Evolutionary conservation across 2,113 vertebrate genomes (phyloP), one percentile per base, ranked within the genome.

Genomic region (Ammodytes dubius): DNA sequence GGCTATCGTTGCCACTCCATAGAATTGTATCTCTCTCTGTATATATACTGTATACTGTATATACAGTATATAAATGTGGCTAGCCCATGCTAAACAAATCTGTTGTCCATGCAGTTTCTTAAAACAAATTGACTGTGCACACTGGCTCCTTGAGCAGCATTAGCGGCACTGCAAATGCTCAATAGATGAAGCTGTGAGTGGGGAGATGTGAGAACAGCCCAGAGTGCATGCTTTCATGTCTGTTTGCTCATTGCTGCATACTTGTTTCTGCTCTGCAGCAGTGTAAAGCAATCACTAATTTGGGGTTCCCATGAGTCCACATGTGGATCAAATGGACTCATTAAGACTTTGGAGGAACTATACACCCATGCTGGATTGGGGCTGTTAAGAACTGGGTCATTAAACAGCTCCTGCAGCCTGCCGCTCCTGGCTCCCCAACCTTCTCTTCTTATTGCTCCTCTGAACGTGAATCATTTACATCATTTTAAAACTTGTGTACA

Each of bases 341-440:
- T 57, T 15, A 49, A 69, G 53, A 46, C 45, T 37, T 15, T n/a
- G 64, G 57, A 15, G n/a, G 0, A 2, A 0, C 12, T 42, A 4
- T 12, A 37, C 57, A 61, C 15, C 52, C 9, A 6, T 45, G 53
- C 40, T 82, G 66, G 63, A 63, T 53, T 61, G 4, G 8, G 50
- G 45, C 56, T 66, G 15, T 56, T 27, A 39, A 71, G 46, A 74
- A 13, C 9, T 42, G 66, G 45, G 19, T 87, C 77, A 81, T 80
- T 78, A 57, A 58, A 53, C 63, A 71, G 58, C 61, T 70, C 69
- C 64, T 64, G 15, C 74, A 59, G 75, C 61, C 45, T 19, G 0
- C 45, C 37, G 0, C 45, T 68, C 45, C 47, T 65, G n/a, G 42
- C 60, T 56, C 17, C 6, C 5, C 7, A 17, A 12, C 45, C 35